Conservation (phyloP, 1,140 invertebrate species). For the Drosophila pandora region DNA sequence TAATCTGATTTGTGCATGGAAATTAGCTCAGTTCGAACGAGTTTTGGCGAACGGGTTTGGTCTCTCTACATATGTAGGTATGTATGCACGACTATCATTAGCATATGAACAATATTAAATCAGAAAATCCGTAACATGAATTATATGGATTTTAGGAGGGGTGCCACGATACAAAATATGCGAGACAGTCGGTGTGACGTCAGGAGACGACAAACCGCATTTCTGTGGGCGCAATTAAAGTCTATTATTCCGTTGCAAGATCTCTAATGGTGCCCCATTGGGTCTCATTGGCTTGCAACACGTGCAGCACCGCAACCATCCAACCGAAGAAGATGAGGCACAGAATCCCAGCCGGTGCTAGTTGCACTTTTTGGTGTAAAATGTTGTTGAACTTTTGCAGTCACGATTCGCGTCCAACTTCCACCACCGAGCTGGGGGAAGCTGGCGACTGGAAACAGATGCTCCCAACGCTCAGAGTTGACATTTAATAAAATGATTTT, state of each 20-base stretch:
- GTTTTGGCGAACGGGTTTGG: slow-evolving; percentile 40
- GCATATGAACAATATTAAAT: slow-evolving; percentile 39
- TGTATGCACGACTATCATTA: slow-evolving; percentile 18
- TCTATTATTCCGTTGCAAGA: slow-evolving; percentile 52
- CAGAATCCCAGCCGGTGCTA: slow-evolving; percentile 59
- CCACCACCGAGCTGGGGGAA: slow-evolving; percentile 1
- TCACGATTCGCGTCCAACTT: slow-evolving; percentile 59
- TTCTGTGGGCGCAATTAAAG: slow-evolving; percentile 49
- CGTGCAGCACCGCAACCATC: slow-evolving; percentile 45
- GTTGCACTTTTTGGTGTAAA: slow-evolving; percentile 76
- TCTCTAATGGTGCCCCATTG: slow-evolving; percentile 28
- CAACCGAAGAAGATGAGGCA: slow-evolving; percentile 26
- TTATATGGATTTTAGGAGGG: slow-evolving; percentile 22
- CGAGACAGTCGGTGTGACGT: slow-evolving; percentile 25
- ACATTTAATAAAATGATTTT: slow-evolving; percentile 80
- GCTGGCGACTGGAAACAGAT: slow-evolving; percentile 35
- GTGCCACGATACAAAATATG: slow-evolving; percentile 14
- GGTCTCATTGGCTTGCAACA: slow-evolving; percentile 43
- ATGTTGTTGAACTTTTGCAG: slow-evolving; percentile 80
- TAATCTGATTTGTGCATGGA: slow-evolving; percentile 70
- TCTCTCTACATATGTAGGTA: not conserved
- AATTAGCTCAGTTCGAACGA: slow-evolving; percentile 67
- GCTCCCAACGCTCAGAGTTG: slow-evolving; percentile 58
- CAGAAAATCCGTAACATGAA: slow-evolving; percentile 23
- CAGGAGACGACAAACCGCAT: slow-evolving; percentile 22